Evolutionary conservation across 2,888 invertebrate species (phyloP).

Genomic region (Trichopria drosophilae): DNA sequence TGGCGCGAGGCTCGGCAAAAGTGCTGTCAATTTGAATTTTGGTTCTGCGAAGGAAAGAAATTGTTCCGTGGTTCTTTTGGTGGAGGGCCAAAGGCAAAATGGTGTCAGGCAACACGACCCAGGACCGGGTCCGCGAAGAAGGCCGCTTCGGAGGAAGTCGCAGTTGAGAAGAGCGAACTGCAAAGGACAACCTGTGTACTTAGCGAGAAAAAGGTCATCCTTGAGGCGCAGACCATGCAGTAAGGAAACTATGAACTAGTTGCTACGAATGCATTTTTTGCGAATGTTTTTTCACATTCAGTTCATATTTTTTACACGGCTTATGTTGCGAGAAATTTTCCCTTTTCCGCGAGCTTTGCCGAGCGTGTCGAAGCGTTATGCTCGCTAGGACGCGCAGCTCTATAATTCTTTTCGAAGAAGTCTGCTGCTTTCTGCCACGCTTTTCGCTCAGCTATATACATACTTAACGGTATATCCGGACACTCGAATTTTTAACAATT

Average conservation of each 20-base stretch:
- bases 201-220: conserved; percentile 54
- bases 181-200: conserved; percentile 53
- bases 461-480: conserved; percentile 12
- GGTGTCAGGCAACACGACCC: conserved; percentile 1
- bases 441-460: neutral
- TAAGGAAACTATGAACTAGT: conserved; percentile 41
- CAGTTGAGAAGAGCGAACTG: conserved; percentile 46
- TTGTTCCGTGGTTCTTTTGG: conserved; percentile 34
- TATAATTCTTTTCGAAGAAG: neutral
- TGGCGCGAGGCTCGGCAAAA: conserved; percentile 10
- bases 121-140: conserved; percentile 43
- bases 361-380: conserved; percentile 15
- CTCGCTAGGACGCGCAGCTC: conserved; percentile 2
- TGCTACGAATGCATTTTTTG: no score
- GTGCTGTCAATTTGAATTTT: conserved; percentile 13
- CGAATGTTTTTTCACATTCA: no score
- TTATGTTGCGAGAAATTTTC: conserved; percentile 21
- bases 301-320: no score
- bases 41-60: conserved; percentile 19
- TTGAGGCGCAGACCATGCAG: conserved; percentile 52
- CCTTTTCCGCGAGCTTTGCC: conserved; percentile 11
- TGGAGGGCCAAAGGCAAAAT: conserved; percentile 33
- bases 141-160: conserved; percentile 53
- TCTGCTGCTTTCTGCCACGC: conserved; percentile 1
- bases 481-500: no score